A percentile compares a stretch with the other conserved stretches of the same genome.
Conservation (phyloP, 2,113 vertebrate genomes). For the Aix galericulata region DNA sequence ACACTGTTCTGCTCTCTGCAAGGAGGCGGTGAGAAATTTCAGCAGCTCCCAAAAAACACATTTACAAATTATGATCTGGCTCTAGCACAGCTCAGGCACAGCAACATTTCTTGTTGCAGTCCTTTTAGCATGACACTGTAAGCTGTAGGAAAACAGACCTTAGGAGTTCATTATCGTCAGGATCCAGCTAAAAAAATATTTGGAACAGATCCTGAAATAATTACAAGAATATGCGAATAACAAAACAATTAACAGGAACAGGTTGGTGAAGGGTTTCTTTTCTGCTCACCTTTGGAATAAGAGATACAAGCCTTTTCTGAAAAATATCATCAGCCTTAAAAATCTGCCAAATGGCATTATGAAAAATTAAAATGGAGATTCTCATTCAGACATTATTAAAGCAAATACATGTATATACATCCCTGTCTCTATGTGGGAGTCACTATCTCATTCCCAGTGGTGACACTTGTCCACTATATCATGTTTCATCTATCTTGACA, state of each 20-base stretch:
- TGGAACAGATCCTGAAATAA: constrained; percentile 57
- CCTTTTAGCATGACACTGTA: constrained; percentile 25
- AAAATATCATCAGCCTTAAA: background rate
- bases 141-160: constrained; percentile 4
- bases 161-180: constrained; percentile 6
- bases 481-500: constrained; percentile 52
- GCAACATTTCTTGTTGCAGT: constrained; percentile 13
- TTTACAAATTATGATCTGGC: background rate
- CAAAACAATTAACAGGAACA: background rate
- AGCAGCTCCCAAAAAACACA: constrained; percentile 40
- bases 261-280: background rate
- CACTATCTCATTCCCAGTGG: background rate
- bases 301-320: background rate
- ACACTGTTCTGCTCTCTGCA: constrained; percentile 25
- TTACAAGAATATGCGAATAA: constrained; percentile 39
- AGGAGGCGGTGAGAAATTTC: constrained; percentile 30
- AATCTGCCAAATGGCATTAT: background rate
- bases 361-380: constrained; percentile 31
- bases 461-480: background rate
- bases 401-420: constrained; percentile 25
- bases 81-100: background rate
- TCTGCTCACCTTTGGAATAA: background rate
- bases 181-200: constrained; percentile 25
- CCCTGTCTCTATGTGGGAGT: background rate
- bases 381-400: constrained; percentile 52